Conservation (phyloP, 2,113 vertebrate genomes). For the Rhinopomastus cyanomelas region DNA sequence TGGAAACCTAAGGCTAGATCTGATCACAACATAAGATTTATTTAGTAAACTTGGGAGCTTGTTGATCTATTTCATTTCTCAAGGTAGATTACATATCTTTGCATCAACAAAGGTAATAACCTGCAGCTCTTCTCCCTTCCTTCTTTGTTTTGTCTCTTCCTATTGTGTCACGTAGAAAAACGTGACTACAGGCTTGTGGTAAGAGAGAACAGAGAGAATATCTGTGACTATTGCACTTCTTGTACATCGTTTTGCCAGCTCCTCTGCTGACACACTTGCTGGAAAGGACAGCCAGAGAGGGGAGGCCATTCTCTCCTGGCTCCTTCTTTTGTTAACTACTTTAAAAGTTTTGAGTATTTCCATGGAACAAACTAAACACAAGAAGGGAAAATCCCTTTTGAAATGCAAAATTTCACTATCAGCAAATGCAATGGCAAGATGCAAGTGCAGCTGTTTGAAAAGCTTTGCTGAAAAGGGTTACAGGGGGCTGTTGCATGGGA, state of each 20-base stretch:
- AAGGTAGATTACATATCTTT: background rate
- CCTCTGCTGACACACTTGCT: background rate
- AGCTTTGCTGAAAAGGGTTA: background rate
- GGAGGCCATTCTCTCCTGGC: background rate
- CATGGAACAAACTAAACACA: background rate
- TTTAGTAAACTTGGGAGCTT: background rate
- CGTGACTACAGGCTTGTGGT: background rate
- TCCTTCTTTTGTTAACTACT: background rate
- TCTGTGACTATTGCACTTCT: background rate
- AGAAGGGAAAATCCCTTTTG: background rate
- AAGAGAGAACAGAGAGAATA: background rate
- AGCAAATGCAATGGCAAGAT: slow-evolving; percentile 35
- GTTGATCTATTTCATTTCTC: background rate
- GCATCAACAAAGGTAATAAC: background rate
- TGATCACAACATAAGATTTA: background rate
- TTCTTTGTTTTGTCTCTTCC: background rate
- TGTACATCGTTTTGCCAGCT: background rate
- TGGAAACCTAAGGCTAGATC: background rate
- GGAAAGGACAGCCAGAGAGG: background rate
- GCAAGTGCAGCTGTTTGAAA: slow-evolving; percentile 12
- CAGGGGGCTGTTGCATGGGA: background rate
- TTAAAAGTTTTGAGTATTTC: slow-evolving; percentile 11
- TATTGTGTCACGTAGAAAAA: background rate
- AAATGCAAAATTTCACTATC: slow-evolving; percentile 22
- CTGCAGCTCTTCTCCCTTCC: background rate